Percentiles rank a stretch among this genome's conserved stretches.
Evolutionary conservation across 2,797 vertebrate genomes (phyloP).

Genomic region (Pelobates cultripes): DNA sequence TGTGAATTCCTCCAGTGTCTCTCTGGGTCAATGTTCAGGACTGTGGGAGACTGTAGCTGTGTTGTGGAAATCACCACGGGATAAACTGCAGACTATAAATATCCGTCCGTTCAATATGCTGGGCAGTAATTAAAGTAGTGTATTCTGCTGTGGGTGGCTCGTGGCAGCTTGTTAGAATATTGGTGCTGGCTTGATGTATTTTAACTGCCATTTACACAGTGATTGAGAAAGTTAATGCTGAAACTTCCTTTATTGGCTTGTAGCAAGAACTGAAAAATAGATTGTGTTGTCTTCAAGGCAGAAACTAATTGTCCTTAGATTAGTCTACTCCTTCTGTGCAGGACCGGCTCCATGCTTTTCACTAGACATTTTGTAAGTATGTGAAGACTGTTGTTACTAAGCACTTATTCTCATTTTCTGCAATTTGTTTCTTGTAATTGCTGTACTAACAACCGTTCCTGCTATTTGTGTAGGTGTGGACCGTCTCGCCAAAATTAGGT

Average conservation of each 20-base stretch:
- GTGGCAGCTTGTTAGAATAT: neutral
- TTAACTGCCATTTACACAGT: conserved; percentile 15
- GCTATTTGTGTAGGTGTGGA: no score
- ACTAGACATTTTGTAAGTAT: no score
- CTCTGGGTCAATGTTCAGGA: no score
- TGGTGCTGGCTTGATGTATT: conserved; percentile 13
- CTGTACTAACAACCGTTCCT: no score
- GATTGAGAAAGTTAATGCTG: conserved; percentile 22
- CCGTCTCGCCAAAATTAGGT: no score
- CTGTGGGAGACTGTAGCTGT: neutral
- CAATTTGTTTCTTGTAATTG: no score
- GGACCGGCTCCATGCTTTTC: neutral
- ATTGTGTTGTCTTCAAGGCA: conserved; percentile 35
- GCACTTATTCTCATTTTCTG: no score
- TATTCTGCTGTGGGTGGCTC: neutral
- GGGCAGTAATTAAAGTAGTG: neutral
- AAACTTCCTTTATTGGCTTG: conserved; percentile 18
- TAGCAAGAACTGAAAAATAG: conserved; percentile 12
- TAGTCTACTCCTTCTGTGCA: conserved; percentile 7
- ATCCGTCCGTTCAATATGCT: neutral
- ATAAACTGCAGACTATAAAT: neutral
- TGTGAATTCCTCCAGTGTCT: no score
- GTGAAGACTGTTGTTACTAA: no score
- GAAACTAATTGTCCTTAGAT: conserved; percentile 44
- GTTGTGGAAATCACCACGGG: neutral